Conservation (phyloP, 2,888 invertebrate species). For the Caradrina clavipalpis region DNA sequence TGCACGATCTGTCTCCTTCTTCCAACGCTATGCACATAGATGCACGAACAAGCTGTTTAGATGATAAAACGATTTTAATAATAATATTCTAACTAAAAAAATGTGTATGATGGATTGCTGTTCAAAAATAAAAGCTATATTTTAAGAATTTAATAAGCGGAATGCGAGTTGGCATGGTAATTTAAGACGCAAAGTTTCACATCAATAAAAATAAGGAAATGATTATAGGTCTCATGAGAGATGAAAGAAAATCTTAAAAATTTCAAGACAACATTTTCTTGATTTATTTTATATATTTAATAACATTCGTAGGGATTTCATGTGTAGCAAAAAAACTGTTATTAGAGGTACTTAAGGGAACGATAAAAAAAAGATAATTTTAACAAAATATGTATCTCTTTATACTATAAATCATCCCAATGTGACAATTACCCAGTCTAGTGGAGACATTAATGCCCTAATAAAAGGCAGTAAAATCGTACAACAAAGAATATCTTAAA, state of each 20-base stretch:
- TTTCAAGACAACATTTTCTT: not conserved
- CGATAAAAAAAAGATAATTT: slow-evolving; percentile 15
- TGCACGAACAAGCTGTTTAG: slow-evolving; percentile 74
- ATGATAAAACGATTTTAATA: slow-evolving; percentile 68
- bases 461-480: slow-evolving; percentile 29
- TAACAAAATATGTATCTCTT: slow-evolving; percentile 17
- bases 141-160: not conserved
- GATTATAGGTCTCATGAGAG: not conserved
- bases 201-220: not conserved
- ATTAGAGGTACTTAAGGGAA: slow-evolving; percentile 19
- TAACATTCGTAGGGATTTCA: not conserved
- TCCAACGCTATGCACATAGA: slow-evolving; percentile 74
- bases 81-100: not conserved
- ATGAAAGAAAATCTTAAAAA: slow-evolving; percentile 6
- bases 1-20: slow-evolving; percentile 81
- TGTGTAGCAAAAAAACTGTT: not conserved
- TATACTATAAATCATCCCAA: slow-evolving; percentile 40
- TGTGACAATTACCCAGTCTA: slow-evolving; percentile 48
- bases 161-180: not conserved
- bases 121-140: not conserved
- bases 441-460: slow-evolving; percentile 45
- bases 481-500: slow-evolving; percentile 32
- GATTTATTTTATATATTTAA: slow-evolving; percentile 3
- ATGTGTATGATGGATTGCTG: slow-evolving; percentile 31
- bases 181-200: not conserved